These are phyloP conservation scores for Mylabris phalerata DNA, from an alignment of 1,140 invertebrate species.

Conservation along the genomic window DNA sequence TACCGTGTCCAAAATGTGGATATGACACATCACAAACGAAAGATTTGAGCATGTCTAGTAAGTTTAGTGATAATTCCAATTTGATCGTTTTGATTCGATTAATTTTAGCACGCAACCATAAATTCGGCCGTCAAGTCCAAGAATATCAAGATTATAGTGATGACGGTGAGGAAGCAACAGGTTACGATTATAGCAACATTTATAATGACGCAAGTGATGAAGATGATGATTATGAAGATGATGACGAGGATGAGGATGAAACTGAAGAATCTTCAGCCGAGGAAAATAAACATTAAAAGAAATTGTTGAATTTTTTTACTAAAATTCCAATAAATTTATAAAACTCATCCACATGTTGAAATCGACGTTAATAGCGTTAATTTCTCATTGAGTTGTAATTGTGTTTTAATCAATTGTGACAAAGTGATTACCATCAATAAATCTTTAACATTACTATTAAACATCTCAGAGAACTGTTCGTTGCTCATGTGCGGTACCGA, in stretches of 20 bases:
- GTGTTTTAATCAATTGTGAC: conserved; percentile 92
- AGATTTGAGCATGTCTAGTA: conserved; percentile 93
- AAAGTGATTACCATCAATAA: conserved; percentile 93
- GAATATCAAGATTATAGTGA: conserved; percentile 52
- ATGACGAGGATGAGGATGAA: conserved; percentile 44
- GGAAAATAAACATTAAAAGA: conserved; percentile 3
- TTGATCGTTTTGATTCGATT: conserved; percentile 1
- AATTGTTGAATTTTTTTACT: neutral
- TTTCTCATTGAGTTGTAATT: conserved; percentile 92
- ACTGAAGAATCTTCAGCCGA: conserved; percentile 37
- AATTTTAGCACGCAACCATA: conserved; percentile 63
- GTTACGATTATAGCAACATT: conserved; percentile 46
- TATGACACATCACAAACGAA: conserved; percentile 88
- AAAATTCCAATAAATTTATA: too few relatives aligned
- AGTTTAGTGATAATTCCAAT: conserved; percentile 37
- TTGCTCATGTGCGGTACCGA: conserved; percentile 83
- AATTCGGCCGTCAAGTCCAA: conserved; percentile 74
- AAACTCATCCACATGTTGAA: conserved; percentile 34
- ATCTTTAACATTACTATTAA: conserved; percentile 94
- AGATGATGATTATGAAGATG: conserved; percentile 46
- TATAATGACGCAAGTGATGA: conserved; percentile 51
- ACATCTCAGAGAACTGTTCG: conserved; percentile 90
- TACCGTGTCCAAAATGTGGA: conserved; percentile 92
- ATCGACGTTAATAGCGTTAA: conserved; percentile 71
- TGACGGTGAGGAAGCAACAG: conserved; percentile 50